Percentiles rank a stretch among this genome's conserved stretches.
These are phyloP conservation scores for Papilio machaon DNA, from an alignment of 1,140 invertebrate genomes.

Conservation along the genomic window DNA sequence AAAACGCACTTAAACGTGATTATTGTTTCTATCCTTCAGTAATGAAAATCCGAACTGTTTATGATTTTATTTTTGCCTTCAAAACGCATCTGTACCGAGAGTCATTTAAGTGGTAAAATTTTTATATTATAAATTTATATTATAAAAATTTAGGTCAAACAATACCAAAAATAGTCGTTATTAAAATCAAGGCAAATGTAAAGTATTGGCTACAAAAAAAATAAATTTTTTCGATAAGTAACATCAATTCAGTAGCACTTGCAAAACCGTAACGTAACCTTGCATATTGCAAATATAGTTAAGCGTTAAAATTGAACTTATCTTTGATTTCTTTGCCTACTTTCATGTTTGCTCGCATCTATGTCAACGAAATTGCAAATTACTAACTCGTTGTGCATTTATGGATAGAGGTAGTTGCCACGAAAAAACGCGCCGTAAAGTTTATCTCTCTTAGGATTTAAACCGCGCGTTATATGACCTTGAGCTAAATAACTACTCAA, in stretches of 20 bases:
- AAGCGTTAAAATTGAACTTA: neutral
- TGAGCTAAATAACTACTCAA: neutral
- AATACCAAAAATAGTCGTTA: neutral
- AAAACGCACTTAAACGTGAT: no score
- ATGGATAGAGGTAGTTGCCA: no score
- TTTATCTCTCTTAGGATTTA: no score
- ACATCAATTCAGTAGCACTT: neutral
- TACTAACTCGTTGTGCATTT: neutral
- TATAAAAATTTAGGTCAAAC: neutral
- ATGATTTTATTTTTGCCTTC: no score
- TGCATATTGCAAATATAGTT: constrained; percentile 1
- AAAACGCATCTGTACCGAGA: no score
- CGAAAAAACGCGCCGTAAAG: no score
- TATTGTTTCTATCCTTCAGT: no score
- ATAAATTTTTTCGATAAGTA: neutral
- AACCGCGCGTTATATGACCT: neutral
- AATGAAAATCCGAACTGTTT: no score
- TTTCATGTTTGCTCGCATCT: neutral
- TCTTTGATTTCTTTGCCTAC: neutral
- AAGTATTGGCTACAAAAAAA: neutral
- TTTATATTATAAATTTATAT: neutral
- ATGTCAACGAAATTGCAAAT: neutral
- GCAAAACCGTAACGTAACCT: constrained; percentile 1
- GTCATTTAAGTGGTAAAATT: neutral
- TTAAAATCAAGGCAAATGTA: neutral